These are phyloP conservation scores for Eugnorisma glareosa DNA, from an alignment of 2,888 invertebrate species.

Conservation along the genomic window DNA sequence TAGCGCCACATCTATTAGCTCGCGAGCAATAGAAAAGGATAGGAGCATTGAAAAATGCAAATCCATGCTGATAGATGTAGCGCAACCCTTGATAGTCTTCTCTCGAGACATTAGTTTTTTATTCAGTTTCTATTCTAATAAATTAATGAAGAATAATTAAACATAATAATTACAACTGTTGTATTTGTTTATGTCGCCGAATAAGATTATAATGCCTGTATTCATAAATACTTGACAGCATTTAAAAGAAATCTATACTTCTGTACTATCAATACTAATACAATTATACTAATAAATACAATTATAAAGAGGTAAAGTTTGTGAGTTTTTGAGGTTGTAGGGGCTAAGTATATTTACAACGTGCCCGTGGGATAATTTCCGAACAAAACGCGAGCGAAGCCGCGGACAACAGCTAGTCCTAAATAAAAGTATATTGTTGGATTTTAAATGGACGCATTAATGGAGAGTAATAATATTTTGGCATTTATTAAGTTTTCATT, in stretches of 20 bases:
- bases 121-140: background rate
- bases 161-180: background rate
- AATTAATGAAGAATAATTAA: background rate
- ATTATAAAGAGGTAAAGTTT: no score
- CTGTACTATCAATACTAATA: no score
- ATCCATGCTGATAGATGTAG: background rate
- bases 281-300: no score
- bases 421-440: background rate
- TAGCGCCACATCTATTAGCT: background rate
- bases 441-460: background rate
- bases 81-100: background rate
- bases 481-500: background rate
- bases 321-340: no score
- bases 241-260: background rate
- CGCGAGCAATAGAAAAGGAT: no score
- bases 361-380: no score
- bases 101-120: background rate
- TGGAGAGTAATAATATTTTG: background rate
- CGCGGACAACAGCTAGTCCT: no score
- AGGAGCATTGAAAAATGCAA: no score
- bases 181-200: background rate
- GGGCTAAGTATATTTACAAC: no score
- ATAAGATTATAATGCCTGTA: background rate
- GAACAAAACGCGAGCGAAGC: no score
- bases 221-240: background rate